These are phyloP conservation scores for Torymus texanus DNA, from an alignment of 2,888 invertebrate species.

Conservation along the genomic window DNA sequence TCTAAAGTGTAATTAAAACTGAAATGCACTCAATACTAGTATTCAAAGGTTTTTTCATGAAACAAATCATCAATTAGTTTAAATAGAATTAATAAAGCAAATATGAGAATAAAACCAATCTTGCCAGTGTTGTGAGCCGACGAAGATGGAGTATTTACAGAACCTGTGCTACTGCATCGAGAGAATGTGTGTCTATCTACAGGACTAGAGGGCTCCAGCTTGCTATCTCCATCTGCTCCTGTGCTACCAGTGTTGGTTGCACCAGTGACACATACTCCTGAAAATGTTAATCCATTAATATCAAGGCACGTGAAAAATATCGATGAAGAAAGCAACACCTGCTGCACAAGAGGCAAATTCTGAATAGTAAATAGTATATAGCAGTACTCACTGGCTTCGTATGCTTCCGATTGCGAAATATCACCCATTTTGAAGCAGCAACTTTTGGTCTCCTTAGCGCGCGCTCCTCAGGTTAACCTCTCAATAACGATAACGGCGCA, in stretches of 20 bases:
- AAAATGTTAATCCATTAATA: constrained; percentile 8
- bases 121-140: constrained; percentile 88
- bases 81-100: too few relatives aligned
- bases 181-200: constrained; percentile 80
- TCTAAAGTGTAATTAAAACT: too few relatives aligned
- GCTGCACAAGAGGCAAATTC: too few relatives aligned
- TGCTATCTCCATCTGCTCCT: constrained; percentile 74
- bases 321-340: too few relatives aligned
- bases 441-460: background rate
- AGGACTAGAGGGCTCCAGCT: constrained; percentile 79
- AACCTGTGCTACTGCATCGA: constrained; percentile 86
- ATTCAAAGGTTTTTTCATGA: too few relatives aligned
- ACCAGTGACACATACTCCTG: constrained; percentile 35
- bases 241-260: constrained; percentile 59
- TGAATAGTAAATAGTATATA: background rate
- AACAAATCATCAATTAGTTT: too few relatives aligned
- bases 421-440: constrained; percentile 49
- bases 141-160: constrained; percentile 86
- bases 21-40: too few relatives aligned
- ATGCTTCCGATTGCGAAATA: constrained; percentile 44
- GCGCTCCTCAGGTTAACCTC: constrained; percentile 39
- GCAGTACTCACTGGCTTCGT: constrained; percentile 45
- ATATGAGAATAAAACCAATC: too few relatives aligned
- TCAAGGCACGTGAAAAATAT: too few relatives aligned
- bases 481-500: constrained; percentile 39